Evolutionary conservation across 2,888 invertebrate genomes (phyloP).

Genomic region (Acrobasis suavella): DNA sequence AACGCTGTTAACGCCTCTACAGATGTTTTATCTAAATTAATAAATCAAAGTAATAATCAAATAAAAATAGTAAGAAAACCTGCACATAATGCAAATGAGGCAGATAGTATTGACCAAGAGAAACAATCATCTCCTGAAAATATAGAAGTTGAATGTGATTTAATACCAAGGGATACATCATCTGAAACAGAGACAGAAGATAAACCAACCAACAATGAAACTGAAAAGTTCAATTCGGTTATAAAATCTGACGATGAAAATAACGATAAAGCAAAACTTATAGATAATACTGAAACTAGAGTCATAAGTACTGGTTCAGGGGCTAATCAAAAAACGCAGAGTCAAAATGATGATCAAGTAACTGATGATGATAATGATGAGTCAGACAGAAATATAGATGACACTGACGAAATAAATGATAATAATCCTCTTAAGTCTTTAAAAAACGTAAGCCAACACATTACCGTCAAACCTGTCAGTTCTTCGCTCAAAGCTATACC

Average conservation of each 20-base stretch:
- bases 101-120: slow-evolving; percentile 26
- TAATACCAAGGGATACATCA: slow-evolving; percentile 27
- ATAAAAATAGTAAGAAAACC: slow-evolving; percentile 68
- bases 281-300: neutral
- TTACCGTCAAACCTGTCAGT: slow-evolving; percentile 30
- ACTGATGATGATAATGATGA: neutral
- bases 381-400: neutral
- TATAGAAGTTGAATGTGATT: slow-evolving; percentile 31
- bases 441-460: slow-evolving; percentile 35
- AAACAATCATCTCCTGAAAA: slow-evolving; percentile 28
- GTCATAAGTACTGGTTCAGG: neutral
- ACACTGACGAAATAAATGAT: neutral
- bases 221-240: neutral
- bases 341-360: neutral
- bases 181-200: slow-evolving; percentile 28
- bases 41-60: slow-evolving; percentile 68
- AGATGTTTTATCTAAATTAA: slow-evolving; percentile 65
- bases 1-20: slow-evolving; percentile 46
- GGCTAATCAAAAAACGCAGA: neutral
- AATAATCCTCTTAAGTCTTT: slow-evolving; percentile 31
- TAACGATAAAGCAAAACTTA: neutral
- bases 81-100: slow-evolving; percentile 35
- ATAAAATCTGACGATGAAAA: neutral
- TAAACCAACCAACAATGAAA: neutral
- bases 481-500: slow-evolving; percentile 17